Evolutionary conservation across 2,888 invertebrate genomes (phyloP).

Genomic region (Platycheirus rosarum): DNA sequence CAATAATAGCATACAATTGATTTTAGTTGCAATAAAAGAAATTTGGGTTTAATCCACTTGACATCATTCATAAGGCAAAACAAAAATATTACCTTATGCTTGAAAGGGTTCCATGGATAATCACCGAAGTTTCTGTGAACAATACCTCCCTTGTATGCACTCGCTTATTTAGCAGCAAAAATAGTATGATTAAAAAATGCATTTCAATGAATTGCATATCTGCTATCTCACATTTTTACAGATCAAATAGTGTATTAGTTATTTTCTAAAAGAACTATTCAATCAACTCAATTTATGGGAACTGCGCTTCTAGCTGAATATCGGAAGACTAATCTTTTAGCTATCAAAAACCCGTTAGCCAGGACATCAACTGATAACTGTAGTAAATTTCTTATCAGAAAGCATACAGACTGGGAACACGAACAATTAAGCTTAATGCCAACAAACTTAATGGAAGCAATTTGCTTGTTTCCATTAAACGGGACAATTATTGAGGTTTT

Average conservation of each 20-base stretch:
- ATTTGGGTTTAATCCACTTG: too few relatives aligned
- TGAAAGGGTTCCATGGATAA: background rate
- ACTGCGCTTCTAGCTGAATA: constrained; percentile 35
- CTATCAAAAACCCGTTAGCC: constrained; percentile 36
- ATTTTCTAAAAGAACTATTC: too few relatives aligned
- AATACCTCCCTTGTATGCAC: background rate
- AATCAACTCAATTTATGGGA: background rate
- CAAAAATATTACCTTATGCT: constrained; percentile 26
- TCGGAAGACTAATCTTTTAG: constrained; percentile 44
- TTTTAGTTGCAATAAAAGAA: too few relatives aligned
- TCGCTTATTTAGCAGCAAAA: constrained; percentile 16
- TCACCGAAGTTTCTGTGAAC: background rate
- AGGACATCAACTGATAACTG: constrained; percentile 52
- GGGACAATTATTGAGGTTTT: too few relatives aligned
- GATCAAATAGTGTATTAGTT: background rate
- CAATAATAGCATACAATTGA: too few relatives aligned
- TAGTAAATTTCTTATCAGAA: constrained; percentile 34
- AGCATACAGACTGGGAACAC: background rate
- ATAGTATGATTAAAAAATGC: constrained; percentile 9
- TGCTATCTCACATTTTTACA: constrained; percentile 31
- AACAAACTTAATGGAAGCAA: background rate
- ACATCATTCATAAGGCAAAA: background rate
- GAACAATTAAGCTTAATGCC: too few relatives aligned
- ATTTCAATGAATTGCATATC: constrained; percentile 38
- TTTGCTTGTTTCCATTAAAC: too few relatives aligned